Base-by-base conservation (phyloP, 2,113 vertebrate genomes). In the Neolamprologus cancellatus region DNA sequence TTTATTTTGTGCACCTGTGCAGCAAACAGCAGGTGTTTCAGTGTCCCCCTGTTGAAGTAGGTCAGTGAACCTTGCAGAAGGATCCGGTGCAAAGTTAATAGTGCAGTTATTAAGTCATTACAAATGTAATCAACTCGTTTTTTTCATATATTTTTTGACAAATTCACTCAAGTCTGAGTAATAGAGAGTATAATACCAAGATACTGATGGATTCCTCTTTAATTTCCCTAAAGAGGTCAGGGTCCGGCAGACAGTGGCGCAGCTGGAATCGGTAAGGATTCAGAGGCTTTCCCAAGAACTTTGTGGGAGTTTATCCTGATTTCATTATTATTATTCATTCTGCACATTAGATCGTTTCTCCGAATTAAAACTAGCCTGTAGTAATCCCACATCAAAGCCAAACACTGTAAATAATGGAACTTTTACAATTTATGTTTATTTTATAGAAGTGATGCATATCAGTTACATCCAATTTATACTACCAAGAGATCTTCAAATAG, bases 1-100 rank as follows among this genome's bases (percentile, higher is more conserved):
- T 71, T 30, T 2, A 30, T 39, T 39, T 54, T 34, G 25, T 91
- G 88, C 94, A 95, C 93, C 93, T 94, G 94, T 88, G 84, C 86
- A 82, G 82, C 53, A 18, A 81, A 44, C 55, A 82, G 83, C 93
- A 92, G 94, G 85, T 94, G 92, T 87, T 83, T 89, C 36, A 13
- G 61, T 66, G 8, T 48, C 66, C n/a, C 18, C 13, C n/a, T 18
- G 71, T 53, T 92, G 84, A 93, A 93, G 83, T 90, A 84, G 88
- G 52, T 87, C 90, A 92, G 84, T 91, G 82, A 88, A 83, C 39
- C 86, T 14, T 92, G 87, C 83, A 84, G 50, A 54, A 4, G 86
- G 78, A 90, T 91, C 84, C 39, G 61, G 87, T 82, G 74, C 9
- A 3, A 87, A 55, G n/a, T 71, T 90, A 88, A 81, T 54, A 13